Evolutionary conservation across 2,113 vertebrate species (phyloP).

Genomic region (Ia io): DNA sequence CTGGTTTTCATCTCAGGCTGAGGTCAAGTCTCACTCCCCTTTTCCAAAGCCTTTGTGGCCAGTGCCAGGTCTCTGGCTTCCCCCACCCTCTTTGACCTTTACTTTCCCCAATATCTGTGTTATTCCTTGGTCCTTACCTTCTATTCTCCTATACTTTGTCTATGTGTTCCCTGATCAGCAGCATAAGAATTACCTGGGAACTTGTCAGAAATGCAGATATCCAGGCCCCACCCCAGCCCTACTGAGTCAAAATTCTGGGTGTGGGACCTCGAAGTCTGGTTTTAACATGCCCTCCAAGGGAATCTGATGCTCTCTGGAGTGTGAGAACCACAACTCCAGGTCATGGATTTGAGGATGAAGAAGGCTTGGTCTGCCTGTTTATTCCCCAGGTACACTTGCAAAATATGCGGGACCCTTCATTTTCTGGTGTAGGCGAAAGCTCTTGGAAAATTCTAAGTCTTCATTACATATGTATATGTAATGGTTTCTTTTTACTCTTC

Average conservation of each 20-base stretch:
- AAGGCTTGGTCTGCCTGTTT: background rate
- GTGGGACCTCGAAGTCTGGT: background rate
- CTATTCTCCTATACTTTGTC: background rate
- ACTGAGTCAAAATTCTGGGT: background rate
- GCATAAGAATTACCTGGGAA: background rate
- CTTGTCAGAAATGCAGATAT: background rate
- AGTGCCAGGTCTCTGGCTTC: background rate
- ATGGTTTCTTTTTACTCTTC: background rate
- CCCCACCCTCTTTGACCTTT: background rate
- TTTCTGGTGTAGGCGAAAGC: constrained; percentile 11
- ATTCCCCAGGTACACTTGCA: background rate
- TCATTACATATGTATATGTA: background rate
- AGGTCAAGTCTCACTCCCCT: background rate
- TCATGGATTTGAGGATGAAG: background rate
- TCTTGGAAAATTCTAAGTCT: background rate
- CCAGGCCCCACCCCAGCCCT: background rate
- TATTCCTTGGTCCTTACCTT: background rate
- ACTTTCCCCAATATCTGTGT: background rate
- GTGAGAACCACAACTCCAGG: background rate
- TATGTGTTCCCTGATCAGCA: background rate
- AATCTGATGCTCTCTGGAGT: background rate
- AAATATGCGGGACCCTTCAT: background rate
- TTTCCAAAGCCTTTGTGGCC: background rate
- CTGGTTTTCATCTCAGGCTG: background rate
- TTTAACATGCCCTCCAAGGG: background rate